Conservation (phyloP, 2,113 vertebrate species). For the Xyrauchen texanus region DNA sequence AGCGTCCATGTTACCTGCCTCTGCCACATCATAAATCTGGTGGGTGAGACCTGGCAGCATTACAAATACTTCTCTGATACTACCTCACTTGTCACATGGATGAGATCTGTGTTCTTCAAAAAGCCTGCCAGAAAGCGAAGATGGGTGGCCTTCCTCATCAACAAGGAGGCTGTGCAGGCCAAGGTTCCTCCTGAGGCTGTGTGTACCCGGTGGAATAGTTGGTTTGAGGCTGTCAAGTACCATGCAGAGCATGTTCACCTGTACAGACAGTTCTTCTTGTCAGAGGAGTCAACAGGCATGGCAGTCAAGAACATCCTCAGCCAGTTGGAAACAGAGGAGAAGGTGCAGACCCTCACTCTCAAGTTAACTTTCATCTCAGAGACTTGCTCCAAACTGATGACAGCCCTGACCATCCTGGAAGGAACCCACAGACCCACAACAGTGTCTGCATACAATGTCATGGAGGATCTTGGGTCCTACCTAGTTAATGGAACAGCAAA, state of each 20-base stretch:
- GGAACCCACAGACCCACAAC: constrained; percentile 28
- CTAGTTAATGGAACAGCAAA: constrained; percentile 38
- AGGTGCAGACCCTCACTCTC: no score
- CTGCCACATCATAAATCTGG: constrained; percentile 35
- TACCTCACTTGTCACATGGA: constrained; percentile 29
- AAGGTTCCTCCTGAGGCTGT: no score
- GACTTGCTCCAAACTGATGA: constrained; percentile 32
- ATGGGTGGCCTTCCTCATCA: constrained; percentile 16
- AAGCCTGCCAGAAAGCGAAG: constrained; percentile 16
- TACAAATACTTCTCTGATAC: constrained; percentile 34
- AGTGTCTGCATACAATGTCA: constrained; percentile 38
- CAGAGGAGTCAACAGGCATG: no score
- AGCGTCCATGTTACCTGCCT: background rate
- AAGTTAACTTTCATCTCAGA: background rate
- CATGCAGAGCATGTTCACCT: no score
- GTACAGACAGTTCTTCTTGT: no score
- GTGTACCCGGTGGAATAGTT: no score
- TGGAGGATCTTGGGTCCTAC: constrained; percentile 36
- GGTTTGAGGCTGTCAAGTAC: no score
- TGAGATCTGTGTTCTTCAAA: constrained; percentile 18
- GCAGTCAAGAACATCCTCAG: no score
- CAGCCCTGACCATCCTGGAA: constrained; percentile 38
- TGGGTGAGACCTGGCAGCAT: constrained; percentile 17
- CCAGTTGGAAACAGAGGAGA: no score
- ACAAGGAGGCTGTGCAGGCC: no score